These are phyloP conservation scores for Bettongia penicillata DNA, from an alignment of 2,113 vertebrate genomes.

Conservation along the genomic window DNA sequence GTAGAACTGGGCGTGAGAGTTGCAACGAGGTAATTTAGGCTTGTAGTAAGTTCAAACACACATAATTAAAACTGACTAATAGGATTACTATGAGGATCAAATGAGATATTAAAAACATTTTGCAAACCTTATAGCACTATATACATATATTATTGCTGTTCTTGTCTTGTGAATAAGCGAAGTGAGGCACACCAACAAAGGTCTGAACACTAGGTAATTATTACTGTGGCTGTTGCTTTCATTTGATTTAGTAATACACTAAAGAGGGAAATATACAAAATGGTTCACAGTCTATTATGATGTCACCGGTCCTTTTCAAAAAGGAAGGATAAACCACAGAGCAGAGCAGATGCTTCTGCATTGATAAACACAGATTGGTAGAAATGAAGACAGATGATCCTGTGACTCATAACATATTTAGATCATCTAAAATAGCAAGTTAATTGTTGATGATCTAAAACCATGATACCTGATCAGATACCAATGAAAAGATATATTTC, in stretches of 20 bases:
- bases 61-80: background rate
- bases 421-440: background rate
- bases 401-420: background rate
- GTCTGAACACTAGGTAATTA: background rate
- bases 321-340: background rate
- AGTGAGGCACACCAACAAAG: background rate
- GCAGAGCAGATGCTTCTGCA: background rate
- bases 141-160: background rate
- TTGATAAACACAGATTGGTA: background rate
- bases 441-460: background rate
- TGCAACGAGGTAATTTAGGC: background rate
- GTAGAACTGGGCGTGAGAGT: background rate
- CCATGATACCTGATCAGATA: background rate
- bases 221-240: background rate
- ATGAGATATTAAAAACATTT: background rate
- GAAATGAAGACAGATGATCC: background rate
- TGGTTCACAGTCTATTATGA: background rate
- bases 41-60: background rate
- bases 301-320: background rate
- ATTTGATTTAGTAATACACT: background rate
- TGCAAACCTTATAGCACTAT: background rate
- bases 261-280: background rate
- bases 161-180: background rate
- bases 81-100: background rate
- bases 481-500: background rate